These are phyloP conservation scores for Columba guinea DNA, from an alignment of 2,797 vertebrate genomes.

Conservation along the genomic window DNA sequence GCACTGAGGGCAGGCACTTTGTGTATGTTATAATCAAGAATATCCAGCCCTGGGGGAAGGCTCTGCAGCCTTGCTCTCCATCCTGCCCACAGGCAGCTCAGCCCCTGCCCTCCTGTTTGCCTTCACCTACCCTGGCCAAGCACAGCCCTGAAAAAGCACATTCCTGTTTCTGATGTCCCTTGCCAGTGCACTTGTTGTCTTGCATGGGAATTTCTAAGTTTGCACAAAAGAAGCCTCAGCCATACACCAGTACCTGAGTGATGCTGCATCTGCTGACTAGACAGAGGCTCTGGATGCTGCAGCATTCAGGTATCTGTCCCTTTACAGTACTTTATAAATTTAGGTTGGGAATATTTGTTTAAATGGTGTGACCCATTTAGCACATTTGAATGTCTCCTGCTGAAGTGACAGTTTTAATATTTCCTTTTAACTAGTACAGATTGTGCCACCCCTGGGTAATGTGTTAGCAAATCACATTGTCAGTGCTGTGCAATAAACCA, in stretches of 20 bases:
- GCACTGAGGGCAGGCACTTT: not conserved
- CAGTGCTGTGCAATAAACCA: not conserved
- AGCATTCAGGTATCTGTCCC: not conserved
- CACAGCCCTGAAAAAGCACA: not conserved
- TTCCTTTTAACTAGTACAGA: conserved; percentile 17
- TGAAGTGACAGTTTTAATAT: conserved; percentile 45
- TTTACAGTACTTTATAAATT: not conserved
- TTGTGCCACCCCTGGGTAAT: conserved; percentile 30
- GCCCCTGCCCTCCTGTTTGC: not conserved
- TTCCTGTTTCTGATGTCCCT: not conserved
- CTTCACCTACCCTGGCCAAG: not conserved
- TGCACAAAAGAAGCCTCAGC: not conserved
- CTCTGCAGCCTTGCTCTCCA: not conserved
- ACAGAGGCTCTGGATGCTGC: not conserved
- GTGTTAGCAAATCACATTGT: conserved; percentile 17
- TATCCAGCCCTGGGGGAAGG: not conserved
- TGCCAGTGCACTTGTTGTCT: not conserved
- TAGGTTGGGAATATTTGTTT: not conserved
- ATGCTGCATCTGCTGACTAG: fast-evolving
- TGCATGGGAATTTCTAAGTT: not conserved
- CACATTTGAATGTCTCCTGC: not conserved
- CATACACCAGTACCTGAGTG: fast-evolving
- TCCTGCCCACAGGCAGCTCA: not conserved
- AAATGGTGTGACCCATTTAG: not conserved
- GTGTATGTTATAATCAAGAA: fast-evolving